Conservation (phyloP, 2,113 vertebrate species). For the Hemichromis elongatus region DNA sequence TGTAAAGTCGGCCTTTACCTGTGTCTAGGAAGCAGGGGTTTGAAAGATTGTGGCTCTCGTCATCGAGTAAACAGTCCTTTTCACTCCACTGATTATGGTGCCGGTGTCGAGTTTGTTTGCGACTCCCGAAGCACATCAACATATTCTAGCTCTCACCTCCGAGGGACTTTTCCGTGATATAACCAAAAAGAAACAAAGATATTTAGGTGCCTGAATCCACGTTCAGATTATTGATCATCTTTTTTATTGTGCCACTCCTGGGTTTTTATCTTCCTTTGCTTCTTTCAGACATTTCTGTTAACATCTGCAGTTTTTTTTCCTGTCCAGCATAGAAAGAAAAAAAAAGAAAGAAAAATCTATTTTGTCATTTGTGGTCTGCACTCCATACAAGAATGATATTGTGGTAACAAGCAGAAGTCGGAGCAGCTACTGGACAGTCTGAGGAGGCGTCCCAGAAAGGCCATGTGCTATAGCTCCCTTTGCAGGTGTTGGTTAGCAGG, state of each 20-base stretch:
- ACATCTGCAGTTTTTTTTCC: neutral
- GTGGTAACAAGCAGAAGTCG: conserved; percentile 5
- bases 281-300: neutral
- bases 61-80: conserved; percentile 41
- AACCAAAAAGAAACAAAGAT: neutral
- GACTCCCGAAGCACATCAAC: conserved; percentile 67
- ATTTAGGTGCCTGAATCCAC: neutral
- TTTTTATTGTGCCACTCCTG: neutral
- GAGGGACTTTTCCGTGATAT: neutral
- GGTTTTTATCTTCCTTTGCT: neutral
- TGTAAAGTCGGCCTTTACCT: conserved; percentile 55
- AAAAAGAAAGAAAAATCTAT: neutral
- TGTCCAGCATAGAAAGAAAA: neutral
- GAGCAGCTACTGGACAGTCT: neutral
- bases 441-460: neutral
- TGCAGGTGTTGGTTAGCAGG: conserved; percentile 40
- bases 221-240: neutral
- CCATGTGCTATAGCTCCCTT: conserved; percentile 11
- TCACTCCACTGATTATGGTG: conserved; percentile 32
- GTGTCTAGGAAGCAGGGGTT: conserved; percentile 52
- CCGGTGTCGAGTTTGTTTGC: conserved; percentile 30
- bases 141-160: conserved; percentile 8
- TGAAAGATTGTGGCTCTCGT: conserved; percentile 34
- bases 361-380: neutral
- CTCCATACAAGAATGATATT: conserved; percentile 3